Conservation (phyloP, 2,888 invertebrate species). For the Nudaria mundana region DNA sequence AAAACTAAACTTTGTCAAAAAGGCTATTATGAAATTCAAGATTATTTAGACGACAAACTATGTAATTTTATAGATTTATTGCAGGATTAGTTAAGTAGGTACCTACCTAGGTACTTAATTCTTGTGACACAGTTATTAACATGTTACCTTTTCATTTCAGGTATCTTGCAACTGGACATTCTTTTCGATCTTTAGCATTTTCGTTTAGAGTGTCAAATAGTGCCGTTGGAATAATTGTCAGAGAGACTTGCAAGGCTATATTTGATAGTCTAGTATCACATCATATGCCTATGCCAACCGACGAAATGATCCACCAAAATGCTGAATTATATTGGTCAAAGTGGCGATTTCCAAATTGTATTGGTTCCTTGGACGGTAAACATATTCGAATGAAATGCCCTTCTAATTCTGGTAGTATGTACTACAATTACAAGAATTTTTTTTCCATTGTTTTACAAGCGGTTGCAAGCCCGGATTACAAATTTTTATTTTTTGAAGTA, state of each 20-base stretch:
- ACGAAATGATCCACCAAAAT: constrained; percentile 7
- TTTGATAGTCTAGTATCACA: neutral
- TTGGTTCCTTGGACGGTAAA: constrained; percentile 4
- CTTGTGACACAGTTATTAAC: too few species aligned
- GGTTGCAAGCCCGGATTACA: constrained; percentile 11
- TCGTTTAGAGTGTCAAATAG: neutral
- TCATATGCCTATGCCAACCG: constrained; percentile 9
- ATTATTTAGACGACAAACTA: too few species aligned
- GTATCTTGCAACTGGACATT: neutral
- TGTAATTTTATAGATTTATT: too few species aligned
- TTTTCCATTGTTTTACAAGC: constrained; percentile 12
- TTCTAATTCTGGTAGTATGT: constrained; percentile 10
- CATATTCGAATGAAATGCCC: constrained; percentile 10
- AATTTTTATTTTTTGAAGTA: too few species aligned
- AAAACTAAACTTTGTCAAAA: too few species aligned
- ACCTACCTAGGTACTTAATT: too few species aligned
- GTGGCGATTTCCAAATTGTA: constrained; percentile 8
- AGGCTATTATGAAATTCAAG: too few species aligned
- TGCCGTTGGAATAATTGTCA: constrained; percentile 1
- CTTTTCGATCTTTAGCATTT: constrained; percentile 2
- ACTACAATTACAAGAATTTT: constrained; percentile 10
- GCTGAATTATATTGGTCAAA: constrained; percentile 9
- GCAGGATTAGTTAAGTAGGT: too few species aligned
- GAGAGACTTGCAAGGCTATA: neutral
- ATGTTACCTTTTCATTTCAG: neutral